Conservation (phyloP, 2,888 invertebrate genomes). For the Pristionchus exspectatus region DNA sequence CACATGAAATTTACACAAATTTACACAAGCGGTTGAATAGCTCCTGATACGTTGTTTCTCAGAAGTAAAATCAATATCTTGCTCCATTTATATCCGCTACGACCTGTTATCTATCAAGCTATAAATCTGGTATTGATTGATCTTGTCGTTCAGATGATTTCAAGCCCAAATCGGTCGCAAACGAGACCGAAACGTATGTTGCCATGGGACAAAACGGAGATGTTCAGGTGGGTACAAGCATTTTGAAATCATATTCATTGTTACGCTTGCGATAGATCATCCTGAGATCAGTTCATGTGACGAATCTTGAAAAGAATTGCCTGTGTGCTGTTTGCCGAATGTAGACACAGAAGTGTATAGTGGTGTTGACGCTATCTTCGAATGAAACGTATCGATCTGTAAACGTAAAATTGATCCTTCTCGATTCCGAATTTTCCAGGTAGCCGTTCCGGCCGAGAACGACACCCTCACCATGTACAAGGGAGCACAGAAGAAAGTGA, state of each 20-base stretch:
- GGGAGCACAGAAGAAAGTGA: slow-evolving; percentile 73
- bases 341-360: too few species aligned
- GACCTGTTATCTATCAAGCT: too few species aligned
- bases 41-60: too few species aligned
- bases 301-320: neutral
- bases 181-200: slow-evolving; percentile 71
- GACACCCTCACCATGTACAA: slow-evolving; percentile 74
- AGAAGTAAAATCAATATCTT: neutral
- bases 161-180: slow-evolving; percentile 73
- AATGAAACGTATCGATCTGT: too few species aligned
- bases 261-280: neutral
- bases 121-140: too few species aligned
- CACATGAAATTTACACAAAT: slow-evolving; percentile 18
- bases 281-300: neutral
- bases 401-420: too few species aligned
- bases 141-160: slow-evolving; percentile 72
- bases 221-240: slow-evolving; percentile 66
- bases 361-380: too few species aligned
- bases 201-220: slow-evolving; percentile 70
- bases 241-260: neutral
- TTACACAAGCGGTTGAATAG: neutral
- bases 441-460: slow-evolving; percentile 70
- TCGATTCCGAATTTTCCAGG: slow-evolving; percentile 54
- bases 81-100: too few species aligned
- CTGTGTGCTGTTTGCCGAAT: too few species aligned